Evolutionary conservation across 2,797 vertebrate genomes (phyloP), one percentile per base, ranked within the genome.

Genomic region (Lacerta viridis): DNA sequence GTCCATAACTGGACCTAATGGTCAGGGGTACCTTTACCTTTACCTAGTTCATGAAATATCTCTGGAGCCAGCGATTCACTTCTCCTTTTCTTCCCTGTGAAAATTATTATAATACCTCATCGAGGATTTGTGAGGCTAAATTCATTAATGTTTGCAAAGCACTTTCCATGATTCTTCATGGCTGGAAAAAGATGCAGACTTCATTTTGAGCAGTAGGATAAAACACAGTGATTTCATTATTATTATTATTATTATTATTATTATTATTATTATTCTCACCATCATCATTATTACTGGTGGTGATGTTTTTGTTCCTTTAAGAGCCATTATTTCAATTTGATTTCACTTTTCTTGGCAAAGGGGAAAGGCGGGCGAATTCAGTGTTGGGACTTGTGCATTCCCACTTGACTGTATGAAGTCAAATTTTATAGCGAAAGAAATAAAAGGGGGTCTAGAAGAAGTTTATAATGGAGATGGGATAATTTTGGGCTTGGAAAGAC

Each of bases 301-400:
- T 46, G 46, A 69, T 8, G 39, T 86, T 78, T 66, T 3, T 79
- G 43, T 85, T 87, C 13, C 50, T 84, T 68, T 78, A 83, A 88
- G 90, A 84, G 4, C 1, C 18, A 59, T 84, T 88, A 83, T 36
- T 43, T 7, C 87, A 15, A 25, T 87, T 92, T 89, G 87, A 61
- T 0, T 89, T 64, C 59, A 88, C 4, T 83, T 88, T 90, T 79
- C 20, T 80, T 13, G 9, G 9, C 8, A 15, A 55, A 64, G 8
- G 23, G 15, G 33, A 41, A 50, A 25, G 29, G n/a, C 2, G 11
- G 23, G 7, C 1, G 79, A 6, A 20, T 87, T 87, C 59, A 39
- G 1, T 84, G 66, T 8, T 80, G 79, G 33, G 11, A 69, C 87
- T 86, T 7, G 27, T 77, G 82, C 66, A 84, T 88, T 11, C 11